Base-by-base conservation (phyloP, 2,888 invertebrate genomes). In the Nineta flava region DNA sequence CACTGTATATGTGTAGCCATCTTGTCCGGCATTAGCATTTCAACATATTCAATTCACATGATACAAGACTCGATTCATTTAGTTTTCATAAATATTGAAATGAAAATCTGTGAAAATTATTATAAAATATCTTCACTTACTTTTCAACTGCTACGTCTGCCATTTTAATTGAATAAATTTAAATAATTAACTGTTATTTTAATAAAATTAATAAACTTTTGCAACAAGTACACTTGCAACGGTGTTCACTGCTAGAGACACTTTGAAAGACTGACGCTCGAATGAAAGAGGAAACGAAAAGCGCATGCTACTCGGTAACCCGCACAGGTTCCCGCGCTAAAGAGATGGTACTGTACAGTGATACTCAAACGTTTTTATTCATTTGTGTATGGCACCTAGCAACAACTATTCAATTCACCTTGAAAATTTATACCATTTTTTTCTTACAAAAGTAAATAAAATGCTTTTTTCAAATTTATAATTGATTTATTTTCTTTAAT, bases 61-160 rank as follows among this genome's bases (percentile, higher is more conserved):
- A 26, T 26, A 47, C 49, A 50, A 4, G 12, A n/a, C 9, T 13
- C 9, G 9, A 21, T 21, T 13, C 9, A 44, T 26, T 26, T 9
- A 17, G 3, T 13, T 16, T 43, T 17, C 9, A 26, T 3, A 26
- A 13, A 44, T 21, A 17, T 12, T 17, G 26, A 44, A 16, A 47
- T 26, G 7, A 26, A 26, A 26, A 26, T 26, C 26, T 3, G 2
- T 7, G 7, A 26, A 26, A 26, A 5, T 26, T 6, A 5, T 26
- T 5, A 26, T 7, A 2, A 47, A 35, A 51, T 49, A 54, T 54
- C 58, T 57, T 54, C 62, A 79, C 80, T 80, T 73, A 80, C 81
- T 76, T 77, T 64, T 78, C 76, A 55, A 74, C 70, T 55, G 61
- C 67, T 54, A 66, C 67, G 68, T 80, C 80, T 68, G 80, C 79